Evolutionary conservation across 2,888 invertebrate species (phyloP).

Genomic region (Anthophora plumipes): DNA sequence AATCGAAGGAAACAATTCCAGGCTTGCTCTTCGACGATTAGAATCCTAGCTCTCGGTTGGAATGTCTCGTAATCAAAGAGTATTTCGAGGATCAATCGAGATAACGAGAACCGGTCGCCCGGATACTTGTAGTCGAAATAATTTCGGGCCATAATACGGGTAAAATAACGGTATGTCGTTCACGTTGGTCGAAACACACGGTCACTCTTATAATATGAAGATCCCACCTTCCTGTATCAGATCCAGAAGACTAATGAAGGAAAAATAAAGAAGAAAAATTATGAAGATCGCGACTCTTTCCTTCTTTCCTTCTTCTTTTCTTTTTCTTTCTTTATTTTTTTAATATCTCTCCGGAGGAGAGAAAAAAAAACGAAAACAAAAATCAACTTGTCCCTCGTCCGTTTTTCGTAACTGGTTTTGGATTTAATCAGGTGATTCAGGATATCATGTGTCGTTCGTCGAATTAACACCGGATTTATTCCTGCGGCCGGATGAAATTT

Average conservation of each 20-base stretch:
- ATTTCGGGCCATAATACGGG: slow-evolving; percentile 54
- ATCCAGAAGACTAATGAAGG: background rate
- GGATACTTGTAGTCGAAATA: slow-evolving; percentile 45
- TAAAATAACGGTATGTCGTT: slow-evolving; percentile 51
- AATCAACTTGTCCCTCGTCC: background rate
- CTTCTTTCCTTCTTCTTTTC: too few relatives aligned
- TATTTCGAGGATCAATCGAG: slow-evolving; percentile 59
- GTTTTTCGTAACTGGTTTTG: slow-evolving; percentile 31
- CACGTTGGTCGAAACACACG: slow-evolving; percentile 44
- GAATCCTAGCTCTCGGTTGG: slow-evolving; percentile 47
- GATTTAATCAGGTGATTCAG: slow-evolving; percentile 26
- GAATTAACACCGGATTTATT: slow-evolving; percentile 15
- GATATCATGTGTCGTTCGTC: slow-evolving; percentile 44
- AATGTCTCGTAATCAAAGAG: slow-evolving; percentile 54
- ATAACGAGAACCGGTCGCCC: slow-evolving; percentile 66
- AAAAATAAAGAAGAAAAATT: background rate
- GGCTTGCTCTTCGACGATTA: slow-evolving; percentile 31
- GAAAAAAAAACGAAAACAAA: too few relatives aligned
- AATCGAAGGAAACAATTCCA: background rate
- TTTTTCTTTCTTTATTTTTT: too few relatives aligned
- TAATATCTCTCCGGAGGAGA: background rate
- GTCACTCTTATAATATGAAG: slow-evolving; percentile 52
- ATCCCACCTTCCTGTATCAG: slow-evolving; percentile 4
- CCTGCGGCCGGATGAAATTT: slow-evolving; percentile 16
- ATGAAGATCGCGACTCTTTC: slow-evolving; percentile 25